Evolutionary conservation across 37 sponge, comb jelly and placozoan genomes (phyloP).

Genomic region (Lycopodina hypogea): DNA sequence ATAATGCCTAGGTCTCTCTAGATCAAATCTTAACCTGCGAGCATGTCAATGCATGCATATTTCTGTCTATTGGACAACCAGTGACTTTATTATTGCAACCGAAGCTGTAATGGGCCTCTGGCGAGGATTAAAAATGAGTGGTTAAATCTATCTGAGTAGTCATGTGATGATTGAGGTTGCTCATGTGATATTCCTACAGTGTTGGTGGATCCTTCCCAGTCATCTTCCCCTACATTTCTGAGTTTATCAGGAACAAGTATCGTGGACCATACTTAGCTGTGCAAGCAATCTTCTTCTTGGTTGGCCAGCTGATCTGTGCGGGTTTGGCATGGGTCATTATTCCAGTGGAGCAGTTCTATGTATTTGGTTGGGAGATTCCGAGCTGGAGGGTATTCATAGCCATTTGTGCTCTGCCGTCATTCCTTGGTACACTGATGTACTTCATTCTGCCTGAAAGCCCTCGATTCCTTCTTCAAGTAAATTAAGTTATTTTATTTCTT

Average conservation of each 20-base stretch:
- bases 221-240: slow-evolving; percentile 55
- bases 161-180: no score
- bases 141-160: no score
- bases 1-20: no score
- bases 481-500: no score
- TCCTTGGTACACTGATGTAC: slow-evolving; percentile 46
- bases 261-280: slow-evolving; percentile 54
- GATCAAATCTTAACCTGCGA: no score
- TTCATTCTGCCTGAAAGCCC: slow-evolving; percentile 79
- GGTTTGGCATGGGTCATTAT: slow-evolving; percentile 68
- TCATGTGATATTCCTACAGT: not conserved
- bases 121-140: no score
- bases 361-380: slow-evolving; percentile 12
- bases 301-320: slow-evolving; percentile 47
- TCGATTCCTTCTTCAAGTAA: slow-evolving; percentile 53
- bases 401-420: slow-evolving; percentile 60
- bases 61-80: no score
- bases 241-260: slow-evolving; percentile 60
- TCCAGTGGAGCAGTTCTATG: slow-evolving; percentile 12
- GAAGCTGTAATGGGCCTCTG: no score
- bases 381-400: slow-evolving; percentile 70
- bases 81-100: no score
- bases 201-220: slow-evolving; percentile 69
- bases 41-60: no score
- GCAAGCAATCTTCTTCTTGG: slow-evolving; percentile 59